Base-by-base conservation (phyloP, 2,113 vertebrate species). In the Halcyon senegalensis region DNA sequence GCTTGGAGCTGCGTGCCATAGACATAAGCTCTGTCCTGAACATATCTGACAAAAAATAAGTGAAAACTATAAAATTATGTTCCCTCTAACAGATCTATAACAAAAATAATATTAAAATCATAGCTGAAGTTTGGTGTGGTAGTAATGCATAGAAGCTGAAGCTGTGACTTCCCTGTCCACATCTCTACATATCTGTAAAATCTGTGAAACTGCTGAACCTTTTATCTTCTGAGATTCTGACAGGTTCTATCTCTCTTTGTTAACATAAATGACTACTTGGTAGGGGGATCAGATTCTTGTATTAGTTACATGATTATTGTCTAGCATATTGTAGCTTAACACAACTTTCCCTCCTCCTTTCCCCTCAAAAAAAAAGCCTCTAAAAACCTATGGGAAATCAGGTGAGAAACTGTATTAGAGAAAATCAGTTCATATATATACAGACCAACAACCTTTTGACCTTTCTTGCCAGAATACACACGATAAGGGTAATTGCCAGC, bases 371-470 rank as follows among this genome's bases (percentile, higher is more conserved):
- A 89, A 95, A 51, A 93, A 91, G 3, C 58, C 73, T 85, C 66
- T 84, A 84, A 91, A 96, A 96, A 93, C 87, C 94, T 94, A 13
- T 87, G 91, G 93, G 93, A 96, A 97, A 92, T 96, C 92, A 92
- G 86, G 76, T 93, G 46, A 87, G 89, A 95, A 97, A 93, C 53
- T 86, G 64, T 78, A 84, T 86, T 94, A 94, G 70, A 91, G 96
- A 83, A 97, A 97, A 96, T 96, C 87, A 96, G 96, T 93, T 91
- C 94, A 96, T 95, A 96, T 94, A 94, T 95, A 97, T 95, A 95
- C 93, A 89, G 84, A 93, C 73, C 25, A 70, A 87, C 24, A 93
- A 92, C 90, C 83, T 94, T 92, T 62, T 96, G 90, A 96, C 95
- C 94, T 96, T 74, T 91, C 89, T 93, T 96, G 62, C 89, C 81